Conservation (phyloP, 2,797 vertebrate species). For the Rhinella marina region DNA sequence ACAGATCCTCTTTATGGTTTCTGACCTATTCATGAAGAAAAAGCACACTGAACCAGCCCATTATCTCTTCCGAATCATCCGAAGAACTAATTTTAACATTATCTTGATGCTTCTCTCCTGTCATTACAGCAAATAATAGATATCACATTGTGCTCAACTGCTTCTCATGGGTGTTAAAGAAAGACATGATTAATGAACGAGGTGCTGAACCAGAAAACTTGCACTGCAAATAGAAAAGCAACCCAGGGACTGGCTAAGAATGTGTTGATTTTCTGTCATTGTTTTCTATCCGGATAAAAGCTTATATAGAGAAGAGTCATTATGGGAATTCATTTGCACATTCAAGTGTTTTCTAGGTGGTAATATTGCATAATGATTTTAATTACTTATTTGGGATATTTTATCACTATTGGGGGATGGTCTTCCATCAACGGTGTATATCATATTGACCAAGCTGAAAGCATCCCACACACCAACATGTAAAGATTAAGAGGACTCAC, state of each 20-base stretch:
- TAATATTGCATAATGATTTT: neutral
- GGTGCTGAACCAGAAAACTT: conserved; percentile 23
- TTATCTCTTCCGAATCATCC: conserved; percentile 48
- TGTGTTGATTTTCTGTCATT: neutral
- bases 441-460: conserved; percentile 83
- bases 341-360: neutral
- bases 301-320: neutral
- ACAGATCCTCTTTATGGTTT: conserved; percentile 49
- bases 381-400: neutral
- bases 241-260: conserved; percentile 16
- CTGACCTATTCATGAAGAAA: conserved; percentile 51
- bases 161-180: conserved; percentile 29
- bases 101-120: conserved; percentile 45
- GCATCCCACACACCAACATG: conserved; percentile 76
- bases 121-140: conserved; percentile 55
- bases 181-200: conserved; percentile 37
- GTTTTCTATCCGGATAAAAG: neutral
- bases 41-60: conserved; percentile 30
- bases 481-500: conserved; percentile 54
- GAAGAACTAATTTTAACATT: conserved; percentile 54
- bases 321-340: neutral
- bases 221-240: conserved; percentile 14
- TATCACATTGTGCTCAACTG: conserved; percentile 12
- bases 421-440: neutral
- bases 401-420: neutral